A percentile compares a stretch with the other conserved stretches of the same genome.
phyloP scores from a whole-genome alignment of 2,113 vertebrate genomes.

The Salvator merianae region DNA sequence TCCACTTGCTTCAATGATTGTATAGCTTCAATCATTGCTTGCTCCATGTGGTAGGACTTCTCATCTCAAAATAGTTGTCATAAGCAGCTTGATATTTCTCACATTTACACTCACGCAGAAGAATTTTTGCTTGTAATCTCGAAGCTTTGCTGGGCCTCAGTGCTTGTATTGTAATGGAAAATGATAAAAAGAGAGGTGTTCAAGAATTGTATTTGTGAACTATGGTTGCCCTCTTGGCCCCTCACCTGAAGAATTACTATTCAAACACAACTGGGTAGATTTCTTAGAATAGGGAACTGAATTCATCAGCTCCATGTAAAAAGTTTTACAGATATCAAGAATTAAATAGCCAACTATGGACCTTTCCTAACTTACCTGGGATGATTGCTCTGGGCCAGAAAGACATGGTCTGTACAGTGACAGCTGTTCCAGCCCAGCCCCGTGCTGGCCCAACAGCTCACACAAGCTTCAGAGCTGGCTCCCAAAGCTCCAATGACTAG shows the following conservation, averaged over 20 bases:
- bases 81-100: neutral
- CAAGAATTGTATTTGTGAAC: neutral
- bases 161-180: neutral
- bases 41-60: no score
- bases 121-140: neutral
- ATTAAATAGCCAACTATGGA: neutral
- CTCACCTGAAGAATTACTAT: neutral
- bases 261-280: neutral
- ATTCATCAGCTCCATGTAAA: neutral
- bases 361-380: no score
- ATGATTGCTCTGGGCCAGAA: no score
- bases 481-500: no score
- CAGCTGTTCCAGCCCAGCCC: no score
- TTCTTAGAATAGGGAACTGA: neutral
- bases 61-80: neutral
- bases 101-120: neutral
- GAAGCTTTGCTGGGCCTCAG: neutral
- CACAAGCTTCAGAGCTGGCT: no score
- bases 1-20: no score
- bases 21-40: no score
- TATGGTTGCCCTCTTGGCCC: neutral
- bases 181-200: slow-evolving; percentile 12
- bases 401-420: no score
- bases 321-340: neutral
- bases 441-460: no score